phyloP scores from a whole-genome alignment of 2,888 invertebrate genomes.

The Zaprionus obscuricornis region DNA sequence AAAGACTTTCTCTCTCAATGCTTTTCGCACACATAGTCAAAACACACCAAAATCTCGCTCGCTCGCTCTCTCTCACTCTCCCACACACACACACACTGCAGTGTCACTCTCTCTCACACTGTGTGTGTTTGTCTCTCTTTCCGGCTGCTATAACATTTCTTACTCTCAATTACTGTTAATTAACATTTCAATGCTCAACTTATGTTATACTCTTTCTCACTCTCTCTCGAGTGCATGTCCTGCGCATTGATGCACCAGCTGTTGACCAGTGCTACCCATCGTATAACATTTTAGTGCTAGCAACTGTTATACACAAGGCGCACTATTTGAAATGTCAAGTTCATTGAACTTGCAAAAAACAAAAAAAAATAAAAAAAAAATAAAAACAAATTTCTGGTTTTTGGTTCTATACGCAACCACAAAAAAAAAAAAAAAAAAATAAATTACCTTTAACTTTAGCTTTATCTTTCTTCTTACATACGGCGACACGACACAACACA shows the following conservation, averaged over 20 bases:
- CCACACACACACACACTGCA: too few species aligned
- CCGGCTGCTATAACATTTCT: background rate
- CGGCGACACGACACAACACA: too few species aligned
- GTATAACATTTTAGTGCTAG: too few species aligned
- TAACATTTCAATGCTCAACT: conserved; percentile 4
- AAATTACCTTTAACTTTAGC: too few species aligned
- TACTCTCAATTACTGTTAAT: too few species aligned
- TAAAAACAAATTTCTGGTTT: background rate
- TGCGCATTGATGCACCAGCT: conserved; percentile 56
- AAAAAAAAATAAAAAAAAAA: too few species aligned
- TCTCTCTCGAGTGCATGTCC: conserved; percentile 37
- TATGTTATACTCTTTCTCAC: conserved; percentile 2
- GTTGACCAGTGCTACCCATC: conserved; percentile 49
- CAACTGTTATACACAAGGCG: conserved; percentile 58
- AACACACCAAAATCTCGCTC: background rate
- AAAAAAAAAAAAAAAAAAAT: too few species aligned
- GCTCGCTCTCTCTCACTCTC: conserved; percentile 2
- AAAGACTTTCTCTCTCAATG: background rate
- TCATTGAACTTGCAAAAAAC: conserved; percentile 50
- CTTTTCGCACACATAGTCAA: background rate
- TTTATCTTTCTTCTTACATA: too few species aligned
- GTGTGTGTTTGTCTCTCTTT: too few species aligned
- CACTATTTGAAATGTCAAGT: conserved; percentile 22
- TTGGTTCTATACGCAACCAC: too few species aligned
- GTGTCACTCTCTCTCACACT: too few species aligned